Conservation (phyloP, 2,888 invertebrate species). For the Amiota communis region DNA sequence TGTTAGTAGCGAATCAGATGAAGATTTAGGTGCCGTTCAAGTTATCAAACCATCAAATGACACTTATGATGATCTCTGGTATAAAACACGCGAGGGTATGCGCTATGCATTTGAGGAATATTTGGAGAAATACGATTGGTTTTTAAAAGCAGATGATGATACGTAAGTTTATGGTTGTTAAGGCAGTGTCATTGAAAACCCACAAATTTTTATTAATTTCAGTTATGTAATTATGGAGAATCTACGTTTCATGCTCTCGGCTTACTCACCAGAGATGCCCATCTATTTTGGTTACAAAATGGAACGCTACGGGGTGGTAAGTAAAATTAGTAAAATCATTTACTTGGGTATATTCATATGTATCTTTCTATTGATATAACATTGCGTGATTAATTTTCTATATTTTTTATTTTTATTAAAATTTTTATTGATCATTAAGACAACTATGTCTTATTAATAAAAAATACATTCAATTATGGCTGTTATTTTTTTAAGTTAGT, state of each 20-base stretch:
- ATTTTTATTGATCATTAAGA: not conserved
- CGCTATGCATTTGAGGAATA: conserved; percentile 88
- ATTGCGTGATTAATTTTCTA: not conserved
- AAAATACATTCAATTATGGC: no score
- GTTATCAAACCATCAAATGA: conserved; percentile 86
- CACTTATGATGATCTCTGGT: conserved; percentile 88
- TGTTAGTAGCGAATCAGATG: conserved; percentile 85
- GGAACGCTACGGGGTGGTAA: conserved; percentile 62
- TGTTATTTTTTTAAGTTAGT: no score
- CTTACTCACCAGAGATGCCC: conserved; percentile 81
- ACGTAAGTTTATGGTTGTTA: conserved; percentile 83
- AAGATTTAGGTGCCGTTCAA: conserved; percentile 82
- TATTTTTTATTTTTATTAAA: not conserved
- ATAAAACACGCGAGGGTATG: conserved; percentile 95
- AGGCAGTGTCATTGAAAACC: no score
- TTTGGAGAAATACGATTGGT: conserved; percentile 92
- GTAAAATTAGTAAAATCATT: conserved; percentile 36
- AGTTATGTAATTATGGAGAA: conserved; percentile 97
- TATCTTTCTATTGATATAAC: no score
- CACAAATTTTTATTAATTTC: conserved; percentile 40
- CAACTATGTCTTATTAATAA: not conserved
- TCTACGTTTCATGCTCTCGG: conserved; percentile 87
- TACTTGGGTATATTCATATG: not conserved
- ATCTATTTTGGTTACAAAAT: conserved; percentile 91
- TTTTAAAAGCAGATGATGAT: conserved; percentile 98